Conservation (phyloP, 2,113 vertebrate genomes). For the Equus quagga region DNA sequence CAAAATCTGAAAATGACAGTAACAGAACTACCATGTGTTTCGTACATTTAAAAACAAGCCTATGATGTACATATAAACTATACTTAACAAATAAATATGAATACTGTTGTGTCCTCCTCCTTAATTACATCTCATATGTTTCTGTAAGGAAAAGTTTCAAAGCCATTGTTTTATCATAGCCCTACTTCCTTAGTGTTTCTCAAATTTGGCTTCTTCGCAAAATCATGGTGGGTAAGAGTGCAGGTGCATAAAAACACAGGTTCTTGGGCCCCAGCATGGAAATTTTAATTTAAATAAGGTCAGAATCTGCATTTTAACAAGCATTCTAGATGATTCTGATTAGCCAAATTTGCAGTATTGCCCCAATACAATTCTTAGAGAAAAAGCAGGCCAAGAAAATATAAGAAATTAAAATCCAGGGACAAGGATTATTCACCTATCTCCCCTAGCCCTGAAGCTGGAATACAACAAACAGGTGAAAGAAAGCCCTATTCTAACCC, state of each 20-base stretch:
- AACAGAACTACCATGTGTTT: not conserved
- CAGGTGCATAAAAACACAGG: not conserved
- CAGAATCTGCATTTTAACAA: not conserved
- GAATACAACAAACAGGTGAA: not conserved
- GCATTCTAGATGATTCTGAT: slow-evolving; percentile 3
- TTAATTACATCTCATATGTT: not conserved
- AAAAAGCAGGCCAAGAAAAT: slow-evolving; percentile 32
- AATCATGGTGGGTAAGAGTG: not conserved
- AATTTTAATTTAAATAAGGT: slow-evolving; percentile 2
- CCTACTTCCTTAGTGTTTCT: not conserved
- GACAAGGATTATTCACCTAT: slow-evolving; percentile 35
- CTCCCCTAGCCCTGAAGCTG: not conserved
- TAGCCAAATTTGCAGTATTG: not conserved
- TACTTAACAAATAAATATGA: slow-evolving; percentile 39
- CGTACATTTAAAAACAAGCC: not conserved
- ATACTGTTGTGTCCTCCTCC: not conserved
- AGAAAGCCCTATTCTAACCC: not conserved
- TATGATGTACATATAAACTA: not conserved
- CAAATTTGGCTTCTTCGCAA: slow-evolving; percentile 43
- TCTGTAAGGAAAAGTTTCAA: slow-evolving; percentile 32
- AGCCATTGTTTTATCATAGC: slow-evolving; percentile 13
- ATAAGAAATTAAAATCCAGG: slow-evolving; percentile 13
- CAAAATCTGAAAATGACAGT: slow-evolving; percentile 8
- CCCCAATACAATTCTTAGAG: not conserved
- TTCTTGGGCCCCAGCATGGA: not conserved